These are phyloP conservation scores for Tychaedon coryphoeus DNA, from an alignment of 2,113 vertebrate genomes.

Conservation along the genomic window DNA sequence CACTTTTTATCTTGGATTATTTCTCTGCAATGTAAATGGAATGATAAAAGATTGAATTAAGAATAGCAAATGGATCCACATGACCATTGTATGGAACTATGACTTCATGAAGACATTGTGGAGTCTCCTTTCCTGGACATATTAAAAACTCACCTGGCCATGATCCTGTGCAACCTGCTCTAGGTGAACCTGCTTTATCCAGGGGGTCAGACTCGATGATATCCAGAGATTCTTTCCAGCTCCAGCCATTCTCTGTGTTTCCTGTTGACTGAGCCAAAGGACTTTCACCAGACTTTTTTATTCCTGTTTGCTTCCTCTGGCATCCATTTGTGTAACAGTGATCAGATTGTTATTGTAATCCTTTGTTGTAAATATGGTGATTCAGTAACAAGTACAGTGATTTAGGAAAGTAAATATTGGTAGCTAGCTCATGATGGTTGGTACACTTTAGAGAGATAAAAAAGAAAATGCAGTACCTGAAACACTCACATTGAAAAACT, in stretches of 20 bases:
- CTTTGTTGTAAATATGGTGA: not conserved
- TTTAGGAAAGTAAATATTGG: constrained; percentile 54
- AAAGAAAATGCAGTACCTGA: constrained; percentile 44
- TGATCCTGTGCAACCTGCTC: not conserved
- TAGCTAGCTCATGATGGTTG: not conserved
- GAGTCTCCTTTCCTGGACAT: not conserved
- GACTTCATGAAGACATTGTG: not conserved
- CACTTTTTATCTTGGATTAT: constrained; percentile 10
- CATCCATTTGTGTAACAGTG: not conserved
- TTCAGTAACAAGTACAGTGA: constrained; percentile 4
- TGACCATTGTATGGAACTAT: not conserved
- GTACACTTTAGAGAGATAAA: constrained; percentile 1
- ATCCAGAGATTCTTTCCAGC: not conserved
- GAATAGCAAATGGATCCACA: not conserved
- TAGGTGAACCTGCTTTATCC: not conserved
- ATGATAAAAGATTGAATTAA: constrained; percentile 29
- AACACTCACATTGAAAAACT: not conserved
- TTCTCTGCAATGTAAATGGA: constrained; percentile 30
- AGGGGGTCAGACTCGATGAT: not conserved
- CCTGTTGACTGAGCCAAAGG: not conserved
- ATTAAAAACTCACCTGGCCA: not conserved
- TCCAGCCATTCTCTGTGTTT: not conserved
- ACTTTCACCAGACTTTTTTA: constrained; percentile 35
- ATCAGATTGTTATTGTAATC: constrained; percentile 21
- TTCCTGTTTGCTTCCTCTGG: constrained; percentile 26